Conservation (phyloP, 2,888 invertebrate genomes). For the Oxycera nigricornis region DNA sequence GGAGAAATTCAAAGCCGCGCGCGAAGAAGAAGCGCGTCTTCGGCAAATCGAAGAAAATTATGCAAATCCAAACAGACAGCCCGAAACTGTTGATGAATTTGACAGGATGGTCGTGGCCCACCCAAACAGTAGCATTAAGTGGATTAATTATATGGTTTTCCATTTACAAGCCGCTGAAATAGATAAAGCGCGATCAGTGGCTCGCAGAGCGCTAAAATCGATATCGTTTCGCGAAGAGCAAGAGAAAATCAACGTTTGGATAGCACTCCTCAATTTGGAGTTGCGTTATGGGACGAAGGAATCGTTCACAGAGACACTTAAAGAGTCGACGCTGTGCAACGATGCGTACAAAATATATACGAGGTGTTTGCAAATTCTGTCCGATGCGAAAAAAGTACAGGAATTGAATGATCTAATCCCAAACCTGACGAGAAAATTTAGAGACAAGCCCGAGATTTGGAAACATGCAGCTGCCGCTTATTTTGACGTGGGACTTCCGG, state of each 20-base stretch:
- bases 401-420: slow-evolving; percentile 77
- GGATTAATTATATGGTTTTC: slow-evolving; percentile 92
- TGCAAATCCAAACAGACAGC: slow-evolving; percentile 68
- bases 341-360: slow-evolving; percentile 80
- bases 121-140: slow-evolving; percentile 82
- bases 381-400: slow-evolving; percentile 70
- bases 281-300: slow-evolving; percentile 84
- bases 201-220: slow-evolving; percentile 77
- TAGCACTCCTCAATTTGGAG: slow-evolving; percentile 88
- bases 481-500: slow-evolving; percentile 72
- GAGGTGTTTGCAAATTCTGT: slow-evolving; percentile 73
- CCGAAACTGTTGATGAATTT: slow-evolving; percentile 84
- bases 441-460: slow-evolving; percentile 74
- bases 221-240: slow-evolving; percentile 82
- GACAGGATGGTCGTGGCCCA: slow-evolving; percentile 80
- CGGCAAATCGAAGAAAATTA: slow-evolving; percentile 73
- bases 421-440: slow-evolving; percentile 78
- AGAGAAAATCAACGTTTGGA: slow-evolving; percentile 90
- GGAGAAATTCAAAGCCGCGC: slow-evolving; percentile 70
- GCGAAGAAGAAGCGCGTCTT: slow-evolving; percentile 73
- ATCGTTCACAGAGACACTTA: slow-evolving; percentile 73
- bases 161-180: slow-evolving; percentile 84
- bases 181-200: slow-evolving; percentile 87
- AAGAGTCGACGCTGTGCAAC: slow-evolving; percentile 82
- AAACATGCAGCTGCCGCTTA: slow-evolving; percentile 74